Percentiles rank a stretch among this genome's conserved stretches.
Evolutionary conservation across 2,888 invertebrate genomes (phyloP).

Genomic region (Diadromus collaris): DNA sequence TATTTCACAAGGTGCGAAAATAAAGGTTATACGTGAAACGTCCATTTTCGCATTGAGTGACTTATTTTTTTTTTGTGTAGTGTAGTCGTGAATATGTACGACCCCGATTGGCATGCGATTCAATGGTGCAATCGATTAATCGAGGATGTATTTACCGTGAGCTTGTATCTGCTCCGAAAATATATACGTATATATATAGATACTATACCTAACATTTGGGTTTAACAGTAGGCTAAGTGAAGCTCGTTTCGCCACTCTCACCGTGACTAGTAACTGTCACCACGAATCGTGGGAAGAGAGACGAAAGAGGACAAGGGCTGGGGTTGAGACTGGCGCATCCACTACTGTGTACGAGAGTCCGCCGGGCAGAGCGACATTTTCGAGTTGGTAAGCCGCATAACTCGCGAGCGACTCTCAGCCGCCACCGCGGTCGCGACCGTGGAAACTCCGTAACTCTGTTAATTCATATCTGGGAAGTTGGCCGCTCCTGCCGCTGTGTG

Average conservation of each 20-base stretch:
- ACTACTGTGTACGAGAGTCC: not conserved
- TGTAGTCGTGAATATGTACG: no score
- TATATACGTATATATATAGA: not conserved
- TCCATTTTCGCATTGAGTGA: no score
- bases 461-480: conserved; percentile 79
- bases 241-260: conserved; percentile 11
- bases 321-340: conserved; percentile 14
- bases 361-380: conserved; percentile 70
- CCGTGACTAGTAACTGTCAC: conserved; percentile 52
- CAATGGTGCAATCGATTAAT: no score
- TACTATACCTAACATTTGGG: not conserved
- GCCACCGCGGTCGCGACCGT: conserved; percentile 29
- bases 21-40: no score
- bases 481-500: conserved; percentile 58
- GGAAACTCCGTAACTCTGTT: conserved; percentile 77
- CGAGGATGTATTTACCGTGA: no score
- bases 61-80: no score
- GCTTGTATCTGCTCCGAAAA: not conserved
- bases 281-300: conserved; percentile 37
- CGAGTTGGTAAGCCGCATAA: conserved; percentile 77
- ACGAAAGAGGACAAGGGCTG: conserved; percentile 11
- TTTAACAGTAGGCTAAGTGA: not conserved
- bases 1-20: no score
- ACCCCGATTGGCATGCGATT: no score
- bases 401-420: conserved; percentile 63